Evolutionary conservation across 2,113 vertebrate genomes (phyloP).

Genomic region (Pipa parva): DNA sequence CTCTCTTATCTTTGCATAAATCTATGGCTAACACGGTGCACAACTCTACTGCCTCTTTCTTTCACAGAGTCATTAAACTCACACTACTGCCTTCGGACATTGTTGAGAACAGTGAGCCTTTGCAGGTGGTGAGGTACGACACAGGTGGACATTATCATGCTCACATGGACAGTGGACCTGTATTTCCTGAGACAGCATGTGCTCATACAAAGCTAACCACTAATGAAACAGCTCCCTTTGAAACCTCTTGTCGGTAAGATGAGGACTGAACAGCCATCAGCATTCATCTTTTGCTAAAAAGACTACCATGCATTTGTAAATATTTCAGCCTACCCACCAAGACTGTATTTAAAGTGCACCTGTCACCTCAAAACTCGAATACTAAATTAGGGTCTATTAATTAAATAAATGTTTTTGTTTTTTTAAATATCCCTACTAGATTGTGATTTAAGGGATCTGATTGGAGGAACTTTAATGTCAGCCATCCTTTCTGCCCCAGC

Average conservation of each 20-base stretch:
- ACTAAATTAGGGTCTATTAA: too few species aligned
- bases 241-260: slow-evolving; percentile 87
- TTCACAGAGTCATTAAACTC: slow-evolving; percentile 78
- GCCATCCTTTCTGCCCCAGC: too few species aligned
- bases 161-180: slow-evolving; percentile 86
- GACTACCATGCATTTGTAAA: too few species aligned
- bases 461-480: too few species aligned
- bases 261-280: neutral
- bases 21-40: too few species aligned
- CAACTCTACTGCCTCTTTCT: too few species aligned
- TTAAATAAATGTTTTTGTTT: too few species aligned
- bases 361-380: too few species aligned
- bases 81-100: slow-evolving; percentile 80
- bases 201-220: slow-evolving; percentile 84
- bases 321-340: neutral
- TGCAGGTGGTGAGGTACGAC: slow-evolving; percentile 87
- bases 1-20: neutral
- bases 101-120: slow-evolving; percentile 87
- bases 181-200: slow-evolving; percentile 80
- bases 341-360: too few species aligned
- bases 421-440: too few species aligned
- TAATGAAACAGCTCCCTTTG: slow-evolving; percentile 76
- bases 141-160: slow-evolving; percentile 87
- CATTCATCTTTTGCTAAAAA: too few species aligned
- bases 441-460: too few species aligned